Evolutionary conservation across 2,888 invertebrate species (phyloP), one percentile per base, ranked within the genome.

Genomic region (Chalcis sispes): DNA sequence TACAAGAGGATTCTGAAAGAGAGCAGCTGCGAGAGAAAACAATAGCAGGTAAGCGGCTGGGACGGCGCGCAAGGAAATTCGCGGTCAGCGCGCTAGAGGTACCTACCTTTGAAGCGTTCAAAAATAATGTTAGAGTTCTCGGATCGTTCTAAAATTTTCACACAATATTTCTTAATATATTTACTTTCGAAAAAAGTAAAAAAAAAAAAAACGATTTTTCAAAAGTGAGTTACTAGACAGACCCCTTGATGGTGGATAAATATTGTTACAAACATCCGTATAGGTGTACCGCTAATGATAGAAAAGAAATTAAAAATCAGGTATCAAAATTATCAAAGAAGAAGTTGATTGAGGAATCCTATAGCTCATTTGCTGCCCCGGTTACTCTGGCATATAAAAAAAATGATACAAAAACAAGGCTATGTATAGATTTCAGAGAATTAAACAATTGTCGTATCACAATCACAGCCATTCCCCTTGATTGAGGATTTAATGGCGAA

Each of bases 321-420:
- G 62, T 83, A 13, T 36, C 72, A 65, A 76, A 80, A 76, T 46
- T 83, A 69, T 46, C 82, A 67, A 69, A 80, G 5, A 76, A 61
- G 58, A 75, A 75, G 8, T 23, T 82, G 29, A 81, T 82, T 7
- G 82, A 82, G 77, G 80, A 82, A 74, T 81, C 82, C 2, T 79
- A 80, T 23, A 80, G 80, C 46, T 79, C 81, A 18, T 82, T 81
- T 72, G 80, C 81, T 8, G 79, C 75, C 4, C 75, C 77, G 29
- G 80, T 79, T 64, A 80, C 78, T 0, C 15, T 79, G 13, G 77
- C 75, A 10, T 79, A 81, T 81, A 74, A 77, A 62, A 80, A 80
- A 1, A 80, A 81, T 42, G 59, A 78, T 18, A 79, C 72, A 78
- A 79, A 70, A 72, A 70, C 80, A 69, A 78, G 81, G 66, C 58